A percentile compares a stretch with the other conserved stretches of the same genome.
phyloP scores from a whole-genome alignment of 1,140 invertebrate genomes.

The Caligus rogercresseyi region DNA sequence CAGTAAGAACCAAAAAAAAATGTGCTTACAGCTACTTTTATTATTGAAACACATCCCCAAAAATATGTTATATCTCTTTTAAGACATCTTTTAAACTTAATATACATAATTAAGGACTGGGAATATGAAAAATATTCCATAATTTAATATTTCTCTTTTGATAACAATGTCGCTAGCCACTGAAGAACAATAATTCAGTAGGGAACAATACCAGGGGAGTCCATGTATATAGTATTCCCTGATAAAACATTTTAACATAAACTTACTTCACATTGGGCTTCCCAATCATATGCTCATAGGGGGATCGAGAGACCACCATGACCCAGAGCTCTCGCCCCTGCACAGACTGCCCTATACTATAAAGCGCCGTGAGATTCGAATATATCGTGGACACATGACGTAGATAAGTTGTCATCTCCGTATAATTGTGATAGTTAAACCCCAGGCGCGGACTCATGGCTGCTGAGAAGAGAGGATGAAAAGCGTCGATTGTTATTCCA shows the following conservation, averaged over 20 bases:
- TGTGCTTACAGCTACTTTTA: no score
- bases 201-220: no score
- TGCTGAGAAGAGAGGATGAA: not conserved
- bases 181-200: no score
- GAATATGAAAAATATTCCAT: no score
- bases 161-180: no score
- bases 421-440: slow-evolving; percentile 75
- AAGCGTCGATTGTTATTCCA: not conserved
- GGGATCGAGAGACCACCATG: slow-evolving; percentile 73
- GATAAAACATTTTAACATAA: not conserved
- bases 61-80: no score
- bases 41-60: no score
- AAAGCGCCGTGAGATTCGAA: slow-evolving; percentile 65
- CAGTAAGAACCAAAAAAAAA: no score
- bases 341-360: slow-evolving; percentile 80
- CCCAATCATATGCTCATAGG: slow-evolving; percentile 71
- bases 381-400: slow-evolving; percentile 53
- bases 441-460: slow-evolving; percentile 34
- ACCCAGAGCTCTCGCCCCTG: slow-evolving; percentile 87
- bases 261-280: slow-evolving; percentile 82
- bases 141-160: no score
- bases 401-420: slow-evolving; percentile 63
- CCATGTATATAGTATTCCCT: no score
- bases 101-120: no score
- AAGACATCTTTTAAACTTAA: no score